phyloP scores from a whole-genome alignment of 1,140 invertebrate genomes.

The Psilanteris sp. region DNA sequence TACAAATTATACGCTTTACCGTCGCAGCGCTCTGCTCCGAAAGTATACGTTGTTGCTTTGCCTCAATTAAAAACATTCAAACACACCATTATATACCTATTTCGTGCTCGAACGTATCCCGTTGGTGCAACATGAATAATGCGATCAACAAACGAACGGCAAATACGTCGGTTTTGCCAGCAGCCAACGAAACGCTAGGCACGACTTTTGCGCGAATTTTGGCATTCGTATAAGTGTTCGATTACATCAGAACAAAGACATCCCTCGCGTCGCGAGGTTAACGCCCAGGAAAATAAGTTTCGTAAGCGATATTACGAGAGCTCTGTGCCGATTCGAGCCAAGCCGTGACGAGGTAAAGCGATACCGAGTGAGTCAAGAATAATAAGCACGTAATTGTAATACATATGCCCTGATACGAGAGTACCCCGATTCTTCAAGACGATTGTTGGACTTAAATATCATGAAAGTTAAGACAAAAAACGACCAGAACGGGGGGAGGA shows the following conservation, averaged over 20 bases:
- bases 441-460: slow-evolving; percentile 22
- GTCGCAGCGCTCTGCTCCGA: too few species aligned
- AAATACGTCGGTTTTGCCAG: too few species aligned
- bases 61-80: too few species aligned
- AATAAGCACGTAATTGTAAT: slow-evolving; percentile 63
- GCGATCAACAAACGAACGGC: too few species aligned
- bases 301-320: slow-evolving; percentile 62
- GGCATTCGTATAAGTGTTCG: slow-evolving; percentile 31
- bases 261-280: slow-evolving; percentile 52
- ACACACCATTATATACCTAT: too few species aligned
- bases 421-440: slow-evolving; percentile 32
- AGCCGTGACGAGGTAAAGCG: slow-evolving; percentile 57
- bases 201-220: slow-evolving; percentile 20
- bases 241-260: slow-evolving; percentile 50
- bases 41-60: too few species aligned
- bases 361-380: slow-evolving; percentile 57
- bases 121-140: too few species aligned
- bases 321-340: slow-evolving; percentile 50
- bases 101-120: too few species aligned
- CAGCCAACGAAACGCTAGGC: too few species aligned
- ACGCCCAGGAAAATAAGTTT: slow-evolving; percentile 60
- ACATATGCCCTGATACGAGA: slow-evolving; percentile 40
- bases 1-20: too few species aligned
- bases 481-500: too few species aligned
- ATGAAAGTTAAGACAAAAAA: slow-evolving; percentile 20